Percentiles rank a stretch among this genome's conserved stretches.
Evolutionary conservation across 2,888 invertebrate species (phyloP).

Genomic region (Acleris holmiana): DNA sequence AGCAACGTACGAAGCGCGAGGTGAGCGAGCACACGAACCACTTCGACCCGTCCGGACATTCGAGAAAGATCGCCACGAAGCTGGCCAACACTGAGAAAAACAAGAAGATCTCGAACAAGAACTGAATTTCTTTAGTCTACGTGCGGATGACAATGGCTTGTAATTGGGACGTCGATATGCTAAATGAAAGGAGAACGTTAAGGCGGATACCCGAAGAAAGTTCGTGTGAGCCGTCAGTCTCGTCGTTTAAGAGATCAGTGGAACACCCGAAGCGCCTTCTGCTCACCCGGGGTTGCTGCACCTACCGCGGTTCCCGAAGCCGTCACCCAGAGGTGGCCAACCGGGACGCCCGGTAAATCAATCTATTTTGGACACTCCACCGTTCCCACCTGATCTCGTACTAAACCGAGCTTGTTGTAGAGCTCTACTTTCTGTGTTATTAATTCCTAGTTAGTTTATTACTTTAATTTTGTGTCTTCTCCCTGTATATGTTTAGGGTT

Average conservation of each 20-base stretch:
- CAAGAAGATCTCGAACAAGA: conserved; percentile 83
- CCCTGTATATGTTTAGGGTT: conserved; percentile 40
- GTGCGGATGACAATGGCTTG: conserved; percentile 68
- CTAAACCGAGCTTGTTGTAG: conserved; percentile 75
- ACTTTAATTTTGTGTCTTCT: conserved; percentile 66
- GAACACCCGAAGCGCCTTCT: conserved; percentile 75
- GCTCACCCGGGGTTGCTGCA: conserved; percentile 68
- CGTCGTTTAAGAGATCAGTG: conserved; percentile 72
- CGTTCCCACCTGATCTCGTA: conserved; percentile 80
- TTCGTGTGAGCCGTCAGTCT: conserved; percentile 54
- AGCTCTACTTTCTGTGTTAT: conserved; percentile 80
- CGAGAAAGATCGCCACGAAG: conserved; percentile 95
- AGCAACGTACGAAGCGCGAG: conserved; percentile 95
- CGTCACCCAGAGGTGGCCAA: conserved; percentile 40
- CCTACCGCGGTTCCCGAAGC: conserved; percentile 53
- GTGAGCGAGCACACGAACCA: conserved; percentile 95
- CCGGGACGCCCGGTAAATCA: conserved; percentile 42
- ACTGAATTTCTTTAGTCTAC: conserved; percentile 51
- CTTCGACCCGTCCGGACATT: conserved; percentile 96
- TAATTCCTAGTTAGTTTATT: conserved; percentile 77
- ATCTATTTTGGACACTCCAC: conserved; percentile 63
- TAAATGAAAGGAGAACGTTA: conserved; percentile 73
- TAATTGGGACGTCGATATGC: conserved; percentile 72
- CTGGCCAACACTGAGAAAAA: conserved; percentile 93
- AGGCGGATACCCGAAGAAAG: conserved; percentile 74